A percentile compares a stretch with the other conserved stretches of the same genome.
Conservation (phyloP, 2,797 vertebrate species). For the Lemur catta region DNA sequence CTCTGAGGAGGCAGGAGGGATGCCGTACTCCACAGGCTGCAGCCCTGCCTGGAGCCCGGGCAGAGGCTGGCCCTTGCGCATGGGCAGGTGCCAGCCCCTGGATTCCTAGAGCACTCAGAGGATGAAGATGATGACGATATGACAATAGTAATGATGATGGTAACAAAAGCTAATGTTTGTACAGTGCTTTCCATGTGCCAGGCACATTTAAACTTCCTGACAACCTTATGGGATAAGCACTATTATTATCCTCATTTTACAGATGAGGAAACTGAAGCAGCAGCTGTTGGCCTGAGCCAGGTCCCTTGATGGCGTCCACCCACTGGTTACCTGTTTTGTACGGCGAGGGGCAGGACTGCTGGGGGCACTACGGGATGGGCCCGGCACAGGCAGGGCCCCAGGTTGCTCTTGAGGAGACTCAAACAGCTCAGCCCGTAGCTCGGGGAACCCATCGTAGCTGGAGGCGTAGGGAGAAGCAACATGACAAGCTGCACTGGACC, state of each 20-base stretch:
- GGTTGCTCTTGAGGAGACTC: constrained; percentile 91
- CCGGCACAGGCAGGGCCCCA: constrained; percentile 80
- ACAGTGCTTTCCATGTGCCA: background rate
- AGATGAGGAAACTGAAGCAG: background rate
- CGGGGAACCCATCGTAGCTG: constrained; percentile 94
- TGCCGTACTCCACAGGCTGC: background rate
- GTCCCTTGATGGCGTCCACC: background rate
- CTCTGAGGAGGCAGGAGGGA: background rate
- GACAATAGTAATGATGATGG: background rate
- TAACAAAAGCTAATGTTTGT: background rate
- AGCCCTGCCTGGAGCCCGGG: background rate
- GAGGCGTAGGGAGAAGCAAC: background rate
- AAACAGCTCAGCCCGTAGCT: constrained; percentile 88
- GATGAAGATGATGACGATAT: background rate
- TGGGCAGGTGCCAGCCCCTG: background rate
- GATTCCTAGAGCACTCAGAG: background rate
- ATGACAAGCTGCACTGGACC: too few species aligned
- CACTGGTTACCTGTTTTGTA: constrained; percentile 91
- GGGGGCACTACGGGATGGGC: constrained; percentile 90
- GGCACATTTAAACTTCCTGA: background rate
- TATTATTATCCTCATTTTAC: background rate
- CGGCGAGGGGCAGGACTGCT: constrained; percentile 94
- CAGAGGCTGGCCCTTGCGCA: too few species aligned
- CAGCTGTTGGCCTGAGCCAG: background rate
- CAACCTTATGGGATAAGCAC: background rate